Base-by-base conservation (phyloP, 2,797 vertebrate species). In the Halcyon chelicuti region DNA sequence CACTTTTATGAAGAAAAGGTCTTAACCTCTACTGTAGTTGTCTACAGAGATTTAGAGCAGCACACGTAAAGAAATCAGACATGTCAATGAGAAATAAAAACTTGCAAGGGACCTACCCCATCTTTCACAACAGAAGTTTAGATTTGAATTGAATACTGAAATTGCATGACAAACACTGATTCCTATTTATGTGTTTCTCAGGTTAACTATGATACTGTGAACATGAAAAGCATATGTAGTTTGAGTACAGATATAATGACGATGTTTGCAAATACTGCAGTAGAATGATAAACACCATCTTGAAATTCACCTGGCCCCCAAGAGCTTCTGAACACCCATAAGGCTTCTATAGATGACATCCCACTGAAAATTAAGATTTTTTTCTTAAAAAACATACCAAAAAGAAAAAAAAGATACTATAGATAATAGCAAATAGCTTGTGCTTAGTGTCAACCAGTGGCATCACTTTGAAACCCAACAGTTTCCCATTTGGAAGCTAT, bases 1-100 rank as follows among this genome's bases (percentile, higher is more conserved):
- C 14, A 55, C 13, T 93, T 72, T 73, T 49, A 80, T 82, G 49
- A 96, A 89, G 62, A 25, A 72, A 96, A 96, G 55, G 62, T 94
- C 96, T 95, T 77, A 35, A 94, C 61, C 39, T 49, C 18, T 25
- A 71, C 6, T 20, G 78, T 5, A 15, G 16, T 14, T 86, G 9
- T 61, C 78, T 44, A 54, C 0, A 25, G 21, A 44, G 16, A 29
- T 25, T 77, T 61, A 86, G 47, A 86, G 74, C 42, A 66, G n/a
- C 0, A 0, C 15, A 42, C 5, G 62, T 78, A 44, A 93, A 96
- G 88, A 93, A 61, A 94, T 90, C 23, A 75, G 44, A 91, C 19
- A 54, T 33, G 7, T 55, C 93, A 85, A 29, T 35, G 14, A 88
- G 28, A 62, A 74, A 76, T 19, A 65, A 84, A 54, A 86, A 26